Evolutionary conservation across 53 echinoderm and acorn worm species (phyloP).

Genomic region (Astropecten irregularis): DNA sequence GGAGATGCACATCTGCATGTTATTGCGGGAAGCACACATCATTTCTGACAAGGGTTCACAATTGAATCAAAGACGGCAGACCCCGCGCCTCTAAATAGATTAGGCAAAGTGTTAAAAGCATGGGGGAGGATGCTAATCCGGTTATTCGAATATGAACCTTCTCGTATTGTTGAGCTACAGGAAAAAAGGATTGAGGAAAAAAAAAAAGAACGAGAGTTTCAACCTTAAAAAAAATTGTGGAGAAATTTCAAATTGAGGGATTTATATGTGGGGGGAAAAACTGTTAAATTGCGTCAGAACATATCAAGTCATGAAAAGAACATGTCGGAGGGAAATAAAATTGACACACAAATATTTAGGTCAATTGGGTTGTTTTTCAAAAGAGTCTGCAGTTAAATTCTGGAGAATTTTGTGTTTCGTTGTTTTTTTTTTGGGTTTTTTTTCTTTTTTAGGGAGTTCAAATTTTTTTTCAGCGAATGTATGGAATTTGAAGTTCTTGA

Average conservation of each 20-base stretch:
- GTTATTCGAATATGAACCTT: neutral
- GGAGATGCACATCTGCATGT: slow-evolving; percentile 28
- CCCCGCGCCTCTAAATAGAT: slow-evolving; percentile 25
- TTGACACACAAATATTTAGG: slow-evolving; percentile 40
- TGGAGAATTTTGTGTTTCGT: neutral
- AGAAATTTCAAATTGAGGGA: no score
- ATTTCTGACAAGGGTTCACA: slow-evolving; percentile 45
- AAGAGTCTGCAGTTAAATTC: neutral
- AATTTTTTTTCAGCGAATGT: no score
- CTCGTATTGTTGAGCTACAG: no score
- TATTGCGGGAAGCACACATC: slow-evolving; percentile 37
- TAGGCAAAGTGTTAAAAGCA: slow-evolving; percentile 56
- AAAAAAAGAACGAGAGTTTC: neutral
- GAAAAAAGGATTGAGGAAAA: no score
- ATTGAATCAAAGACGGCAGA: slow-evolving; percentile 28
- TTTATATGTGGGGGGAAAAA: no score
- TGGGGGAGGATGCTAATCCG: slow-evolving; percentile 13
- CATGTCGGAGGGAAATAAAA: neutral
- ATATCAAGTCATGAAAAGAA: no score
- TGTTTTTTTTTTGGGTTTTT: no score
- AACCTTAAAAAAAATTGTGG: no score
- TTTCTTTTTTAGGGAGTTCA: no score
- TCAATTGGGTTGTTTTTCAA: slow-evolving; percentile 19
- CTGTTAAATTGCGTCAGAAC: no score
- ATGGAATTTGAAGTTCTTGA: no score